Evolutionary conservation across 2,797 vertebrate genomes (phyloP), one percentile per base, ranked within the genome.

Genomic region (Paguma larvata): DNA sequence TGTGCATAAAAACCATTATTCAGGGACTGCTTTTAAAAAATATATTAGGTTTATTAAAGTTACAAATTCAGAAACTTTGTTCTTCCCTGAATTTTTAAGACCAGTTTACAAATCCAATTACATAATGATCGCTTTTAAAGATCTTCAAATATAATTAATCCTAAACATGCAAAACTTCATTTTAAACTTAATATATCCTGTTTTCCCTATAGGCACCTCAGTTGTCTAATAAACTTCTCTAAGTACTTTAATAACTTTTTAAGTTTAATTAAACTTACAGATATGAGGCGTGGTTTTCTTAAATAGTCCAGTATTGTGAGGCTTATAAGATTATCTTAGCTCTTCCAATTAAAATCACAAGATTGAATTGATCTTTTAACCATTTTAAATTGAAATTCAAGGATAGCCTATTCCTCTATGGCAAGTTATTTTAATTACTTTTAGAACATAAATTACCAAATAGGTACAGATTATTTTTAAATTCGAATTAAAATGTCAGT

Each of bases 401-500:
- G 14, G 44, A 0, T 82, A 78, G 44, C 11, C 30, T 68, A 10
- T 85, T 96, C 23, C 11, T 90, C 62, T n/a, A 4, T 92, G 83
- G 59, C 51, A 95, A 51, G 51, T 79, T 89, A 89, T 48, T 41
- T 91, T 95, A 90, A 48, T 73, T 12, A 75, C 62, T 91, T 80
- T 59, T 87, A 93, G 46, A 48, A 68, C 30, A 65, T 72, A 73
- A 91, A 83, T n/a, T 91, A 70, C 32, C 51, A 95, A 77, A 79
- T 83, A 86, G 70, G 12, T 77, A 77, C 18, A 89, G 51, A 51
- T 95, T 88, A 68, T 85, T 95, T 95, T 38, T 65, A 85, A 91
- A 59, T 91, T 94, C 93, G 41, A 94, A 80, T 85, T 93, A 89
- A 91, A 93, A 78, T 91, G 14, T 91, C n/a, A 83, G 4, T 92